Evolutionary conservation across 2,113 vertebrate species (phyloP).

Genomic region (Oceanodroma tethys): DNA sequence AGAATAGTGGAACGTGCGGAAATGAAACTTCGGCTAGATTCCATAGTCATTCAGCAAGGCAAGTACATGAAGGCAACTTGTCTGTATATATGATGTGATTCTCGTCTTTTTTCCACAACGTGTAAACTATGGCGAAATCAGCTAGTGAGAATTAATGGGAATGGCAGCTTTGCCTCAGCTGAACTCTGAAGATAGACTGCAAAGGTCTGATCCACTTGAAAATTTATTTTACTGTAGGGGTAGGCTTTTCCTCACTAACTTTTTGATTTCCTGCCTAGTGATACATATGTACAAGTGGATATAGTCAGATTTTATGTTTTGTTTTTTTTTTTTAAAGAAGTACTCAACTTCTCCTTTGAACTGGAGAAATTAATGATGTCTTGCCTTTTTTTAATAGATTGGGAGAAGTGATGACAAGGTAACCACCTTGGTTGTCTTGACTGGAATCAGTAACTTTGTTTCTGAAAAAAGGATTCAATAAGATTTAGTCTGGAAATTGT

Average conservation of each 20-base stretch:
- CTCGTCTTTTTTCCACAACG: too few relatives aligned
- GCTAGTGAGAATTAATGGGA: background rate
- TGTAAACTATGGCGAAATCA: background rate
- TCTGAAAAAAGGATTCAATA: background rate
- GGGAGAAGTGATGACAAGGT: background rate
- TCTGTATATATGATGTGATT: fast-evolving
- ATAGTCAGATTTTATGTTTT: background rate
- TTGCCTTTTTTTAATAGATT: background rate
- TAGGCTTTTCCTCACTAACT: background rate
- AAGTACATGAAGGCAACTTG: background rate
- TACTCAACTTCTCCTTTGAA: background rate
- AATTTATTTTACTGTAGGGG: background rate
- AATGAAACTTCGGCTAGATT: slow-evolving; percentile 96
- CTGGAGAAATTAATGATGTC: background rate
- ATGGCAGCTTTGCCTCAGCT: background rate
- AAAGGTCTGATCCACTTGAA: background rate
- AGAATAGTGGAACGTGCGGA: slow-evolving; percentile 96
- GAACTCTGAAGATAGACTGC: background rate
- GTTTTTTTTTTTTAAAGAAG: background rate
- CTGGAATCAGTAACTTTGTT: background rate
- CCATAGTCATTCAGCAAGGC: slow-evolving; percentile 99
- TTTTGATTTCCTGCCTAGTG: background rate
- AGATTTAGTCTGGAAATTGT: background rate
- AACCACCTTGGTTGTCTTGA: background rate
- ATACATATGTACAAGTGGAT: fast-evolving